Percentiles rank a stretch among this genome's conserved stretches.
These are phyloP conservation scores for Ara ararauna DNA, from an alignment of 2,797 vertebrate species.

Conservation along the genomic window DNA sequence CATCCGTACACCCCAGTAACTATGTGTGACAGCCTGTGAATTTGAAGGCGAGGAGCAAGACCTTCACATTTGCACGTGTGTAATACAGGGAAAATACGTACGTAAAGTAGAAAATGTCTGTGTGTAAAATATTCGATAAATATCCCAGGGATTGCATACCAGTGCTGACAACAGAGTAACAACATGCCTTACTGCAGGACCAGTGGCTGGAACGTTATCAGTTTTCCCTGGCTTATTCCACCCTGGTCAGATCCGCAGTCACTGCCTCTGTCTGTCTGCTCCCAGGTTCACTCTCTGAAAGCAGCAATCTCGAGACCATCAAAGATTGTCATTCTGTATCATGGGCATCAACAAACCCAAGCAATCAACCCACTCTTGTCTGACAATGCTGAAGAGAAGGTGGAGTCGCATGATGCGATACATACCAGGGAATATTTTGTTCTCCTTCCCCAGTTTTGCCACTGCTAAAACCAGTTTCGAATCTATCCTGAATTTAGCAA, in stretches of 20 bases:
- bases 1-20: neutral
- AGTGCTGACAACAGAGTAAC: neutral
- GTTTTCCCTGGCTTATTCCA: neutral
- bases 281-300: neutral
- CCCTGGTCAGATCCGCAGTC: rapidly evolving
- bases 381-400: neutral
- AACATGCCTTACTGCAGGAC: no score
- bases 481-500: neutral
- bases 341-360: neutral
- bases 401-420: rapidly evolving
- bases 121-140: neutral
- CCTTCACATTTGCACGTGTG: neutral
- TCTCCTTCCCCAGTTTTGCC: neutral
- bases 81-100: neutral
- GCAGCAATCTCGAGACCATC: rapidly evolving
- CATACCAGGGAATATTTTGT: rapidly evolving
- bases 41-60: neutral
- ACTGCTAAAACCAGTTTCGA: neutral
- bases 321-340: neutral
- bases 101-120: neutral
- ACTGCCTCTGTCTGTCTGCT: neutral
- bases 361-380: neutral
- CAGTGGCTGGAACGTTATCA: no score
- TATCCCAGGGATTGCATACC: neutral
- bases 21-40: neutral